Percentiles rank a stretch among this genome's conserved stretches.
These are phyloP conservation scores for Orthonychiurus folsomi DNA, from an alignment of 2,888 invertebrate genomes.

Conservation along the genomic window DNA sequence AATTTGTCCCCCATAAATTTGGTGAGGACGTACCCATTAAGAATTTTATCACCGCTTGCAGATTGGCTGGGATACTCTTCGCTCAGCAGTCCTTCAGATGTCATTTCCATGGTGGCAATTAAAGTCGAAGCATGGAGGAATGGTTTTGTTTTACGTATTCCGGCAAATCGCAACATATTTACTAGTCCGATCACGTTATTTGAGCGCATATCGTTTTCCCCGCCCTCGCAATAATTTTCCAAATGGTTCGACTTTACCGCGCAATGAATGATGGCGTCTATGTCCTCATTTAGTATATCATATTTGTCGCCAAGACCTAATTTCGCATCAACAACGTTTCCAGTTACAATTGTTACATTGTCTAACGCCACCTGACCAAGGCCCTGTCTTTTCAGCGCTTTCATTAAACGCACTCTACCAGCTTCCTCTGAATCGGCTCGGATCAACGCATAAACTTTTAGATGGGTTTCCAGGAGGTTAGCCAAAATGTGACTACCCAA, in stretches of 20 bases:
- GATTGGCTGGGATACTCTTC: conserved; percentile 23
- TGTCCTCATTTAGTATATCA: conserved; percentile 10
- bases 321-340: conserved; percentile 19
- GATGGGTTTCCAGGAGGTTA: background rate
- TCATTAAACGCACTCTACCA: conserved; percentile 18
- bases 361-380: conserved; percentile 16
- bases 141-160: conserved; percentile 21
- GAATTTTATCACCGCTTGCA: conserved; percentile 22
- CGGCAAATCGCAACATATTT: conserved; percentile 27
- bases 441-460: conserved; percentile 22
- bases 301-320: conserved; percentile 20
- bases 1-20: conserved; percentile 31
- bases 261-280: conserved; percentile 28
- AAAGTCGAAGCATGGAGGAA: conserved; percentile 31
- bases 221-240: conserved; percentile 23
- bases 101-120: conserved; percentile 12
- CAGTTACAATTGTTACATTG: conserved; percentile 20
- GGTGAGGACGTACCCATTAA: conserved; percentile 25
- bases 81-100: conserved; percentile 14
- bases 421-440: conserved; percentile 20
- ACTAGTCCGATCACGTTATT: conserved; percentile 29
- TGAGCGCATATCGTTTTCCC: conserved; percentile 18
- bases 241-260: conserved; percentile 31
- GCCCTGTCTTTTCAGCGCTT: conserved; percentile 16
- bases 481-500: conserved; percentile 24